Evolutionary conservation across 2,888 invertebrate species (phyloP).

Genomic region (Autographa pulchrina): DNA sequence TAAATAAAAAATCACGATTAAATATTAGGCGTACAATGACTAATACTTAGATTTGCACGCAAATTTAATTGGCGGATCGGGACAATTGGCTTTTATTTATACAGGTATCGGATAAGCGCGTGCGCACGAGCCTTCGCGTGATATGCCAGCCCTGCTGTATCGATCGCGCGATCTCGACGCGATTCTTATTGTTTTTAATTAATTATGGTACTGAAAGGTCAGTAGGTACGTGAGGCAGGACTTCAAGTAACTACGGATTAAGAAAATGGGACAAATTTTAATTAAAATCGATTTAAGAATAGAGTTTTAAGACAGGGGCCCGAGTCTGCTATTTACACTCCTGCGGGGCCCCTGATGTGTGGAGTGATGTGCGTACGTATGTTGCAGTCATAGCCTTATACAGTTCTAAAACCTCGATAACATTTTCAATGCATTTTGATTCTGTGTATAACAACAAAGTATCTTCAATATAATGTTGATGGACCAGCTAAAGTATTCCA

Average conservation of each 20-base stretch:
- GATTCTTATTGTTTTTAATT: slow-evolving; percentile 75
- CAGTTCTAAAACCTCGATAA: slow-evolving; percentile 26
- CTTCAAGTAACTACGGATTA: background rate
- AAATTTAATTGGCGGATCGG: slow-evolving; percentile 59
- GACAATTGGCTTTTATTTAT: slow-evolving; percentile 55
- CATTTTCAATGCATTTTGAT: slow-evolving; percentile 10
- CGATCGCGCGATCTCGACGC: slow-evolving; percentile 66
- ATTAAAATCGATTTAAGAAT: background rate
- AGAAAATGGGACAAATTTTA: background rate
- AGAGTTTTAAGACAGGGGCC: too few species aligned
- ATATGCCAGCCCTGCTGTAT: slow-evolving; percentile 62
- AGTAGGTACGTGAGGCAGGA: slow-evolving; percentile 23
- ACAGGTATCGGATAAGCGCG: slow-evolving; percentile 55
- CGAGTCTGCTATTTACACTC: too few species aligned
- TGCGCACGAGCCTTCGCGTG: slow-evolving; percentile 58
- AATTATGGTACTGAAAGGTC: slow-evolving; percentile 57
- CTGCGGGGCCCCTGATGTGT: too few species aligned
- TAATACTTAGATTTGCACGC: slow-evolving; percentile 48
- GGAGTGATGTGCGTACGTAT: too few species aligned
- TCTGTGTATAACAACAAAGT: slow-evolving; percentile 12
- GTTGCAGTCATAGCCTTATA: too few species aligned
- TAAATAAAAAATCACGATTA: background rate
- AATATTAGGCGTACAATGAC: slow-evolving; percentile 30
- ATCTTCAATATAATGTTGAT: background rate
- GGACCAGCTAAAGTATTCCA: slow-evolving; percentile 5